Conservation (phyloP, 1,140 invertebrate genomes). For the Magallana ariakensis region DNA sequence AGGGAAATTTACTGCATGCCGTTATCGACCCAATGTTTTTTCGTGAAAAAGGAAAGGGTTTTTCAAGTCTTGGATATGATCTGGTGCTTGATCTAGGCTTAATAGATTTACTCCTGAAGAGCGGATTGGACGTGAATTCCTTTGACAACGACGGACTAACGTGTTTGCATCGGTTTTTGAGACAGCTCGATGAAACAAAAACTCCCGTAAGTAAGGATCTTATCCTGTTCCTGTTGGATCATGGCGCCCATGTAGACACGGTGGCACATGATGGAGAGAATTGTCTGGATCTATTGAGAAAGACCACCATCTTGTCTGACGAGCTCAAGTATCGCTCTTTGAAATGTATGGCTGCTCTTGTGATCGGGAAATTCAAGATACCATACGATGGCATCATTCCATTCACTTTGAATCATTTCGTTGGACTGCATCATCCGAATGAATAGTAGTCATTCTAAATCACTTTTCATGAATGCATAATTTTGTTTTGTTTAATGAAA, state of each 20-base stretch:
- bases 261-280: background rate
- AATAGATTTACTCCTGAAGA: background rate
- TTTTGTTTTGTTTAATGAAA: no score
- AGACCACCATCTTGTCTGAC: background rate
- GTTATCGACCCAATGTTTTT: background rate
- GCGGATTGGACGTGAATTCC: constrained; percentile 18
- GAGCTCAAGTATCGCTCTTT: constrained; percentile 40
- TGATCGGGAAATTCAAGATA: constrained; percentile 41
- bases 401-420: background rate
- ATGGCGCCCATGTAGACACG: constrained; percentile 43
- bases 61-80: background rate
- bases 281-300: background rate
- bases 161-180: constrained; percentile 14
- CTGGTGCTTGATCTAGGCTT: background rate
- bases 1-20: background rate
- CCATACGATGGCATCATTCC: constrained; percentile 20
- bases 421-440: background rate
- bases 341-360: constrained; percentile 39
- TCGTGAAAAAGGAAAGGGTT: background rate
- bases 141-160: background rate
- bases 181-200: background rate
- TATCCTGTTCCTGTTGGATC: constrained; percentile 5
- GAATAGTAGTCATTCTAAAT: background rate
- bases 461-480: no score
- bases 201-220: background rate